Conservation (phyloP, 53 echinoderm and acorn worm genomes). For the Echinarachnius parma region DNA sequence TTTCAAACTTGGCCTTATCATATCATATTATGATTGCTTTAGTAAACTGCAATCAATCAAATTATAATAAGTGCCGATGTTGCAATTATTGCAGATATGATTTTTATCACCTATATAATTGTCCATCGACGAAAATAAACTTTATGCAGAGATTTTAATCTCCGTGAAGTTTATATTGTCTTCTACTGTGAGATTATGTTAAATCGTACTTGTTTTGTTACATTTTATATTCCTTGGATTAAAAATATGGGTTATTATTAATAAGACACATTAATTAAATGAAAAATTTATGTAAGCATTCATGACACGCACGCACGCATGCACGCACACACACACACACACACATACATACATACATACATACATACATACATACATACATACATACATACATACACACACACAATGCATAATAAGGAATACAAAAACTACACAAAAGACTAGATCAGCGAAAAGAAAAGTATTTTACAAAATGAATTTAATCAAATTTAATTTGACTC, state of each 20-base stretch:
- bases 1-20: no score
- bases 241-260: background rate
- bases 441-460: no score
- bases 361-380: conserved; percentile 28
- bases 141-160: no score
- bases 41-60: no score
- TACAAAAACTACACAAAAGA: no score
- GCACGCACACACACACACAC: background rate
- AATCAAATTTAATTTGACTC: no score
- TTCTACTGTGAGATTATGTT: background rate
- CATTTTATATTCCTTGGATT: background rate
- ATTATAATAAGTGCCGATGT: no score
- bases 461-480: no score
- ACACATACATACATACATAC: conserved; percentile 17
- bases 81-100: background rate
- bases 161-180: background rate
- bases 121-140: background rate
- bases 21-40: no score
- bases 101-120: background rate
- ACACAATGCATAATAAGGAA: no score
- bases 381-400: conserved; percentile 18
- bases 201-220: background rate
- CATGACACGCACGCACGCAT: no score
- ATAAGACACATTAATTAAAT: background rate
- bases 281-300: background rate